These are phyloP conservation scores for Trigoniulus corallinus DNA, from an alignment of 1,140 invertebrate genomes.

Conservation along the genomic window DNA sequence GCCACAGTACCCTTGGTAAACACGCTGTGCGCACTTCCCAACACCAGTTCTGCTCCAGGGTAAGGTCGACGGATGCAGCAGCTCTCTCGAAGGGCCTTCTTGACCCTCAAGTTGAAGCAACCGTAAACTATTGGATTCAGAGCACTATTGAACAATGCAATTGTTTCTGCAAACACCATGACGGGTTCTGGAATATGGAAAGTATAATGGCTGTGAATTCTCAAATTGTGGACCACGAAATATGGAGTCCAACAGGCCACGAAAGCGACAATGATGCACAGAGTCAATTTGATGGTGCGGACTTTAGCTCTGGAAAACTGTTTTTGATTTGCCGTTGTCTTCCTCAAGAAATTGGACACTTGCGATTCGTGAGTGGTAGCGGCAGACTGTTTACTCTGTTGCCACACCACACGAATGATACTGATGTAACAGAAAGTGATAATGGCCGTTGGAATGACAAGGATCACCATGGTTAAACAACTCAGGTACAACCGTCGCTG, in stretches of 20 bases:
- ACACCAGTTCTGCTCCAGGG: no score
- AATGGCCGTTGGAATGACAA: conserved; percentile 25
- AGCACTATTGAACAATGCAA: conserved; percentile 28
- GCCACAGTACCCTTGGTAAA: no score
- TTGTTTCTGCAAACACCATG: conserved; percentile 24
- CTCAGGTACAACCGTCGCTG: conserved; percentile 29
- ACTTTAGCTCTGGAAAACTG: conserved; percentile 23
- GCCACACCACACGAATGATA: conserved; percentile 28
- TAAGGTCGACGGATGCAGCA: no score
- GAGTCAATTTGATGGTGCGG: conserved; percentile 29
- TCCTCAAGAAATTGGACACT: conserved; percentile 7
- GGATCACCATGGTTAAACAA: conserved; percentile 26
- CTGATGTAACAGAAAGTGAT: conserved; percentile 30
- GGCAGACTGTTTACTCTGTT: conserved; percentile 9
- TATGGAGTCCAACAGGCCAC: conserved; percentile 31
- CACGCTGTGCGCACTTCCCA: no score
- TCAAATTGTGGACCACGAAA: conserved; percentile 25
- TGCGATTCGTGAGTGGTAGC: not conserved
- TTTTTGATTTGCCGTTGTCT: conserved; percentile 14
- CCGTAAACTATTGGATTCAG: conserved; percentile 30
- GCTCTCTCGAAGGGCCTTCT: not conserved
- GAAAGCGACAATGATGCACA: conserved; percentile 28
- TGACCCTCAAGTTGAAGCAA: conserved; percentile 25
- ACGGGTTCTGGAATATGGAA: conserved; percentile 22
- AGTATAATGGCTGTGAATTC: conserved; percentile 27